A percentile compares a stretch with the other conserved stretches of the same genome.
Evolutionary conservation across 2,797 vertebrate genomes (phyloP).

Genomic region (Numenius phaeopus): DNA sequence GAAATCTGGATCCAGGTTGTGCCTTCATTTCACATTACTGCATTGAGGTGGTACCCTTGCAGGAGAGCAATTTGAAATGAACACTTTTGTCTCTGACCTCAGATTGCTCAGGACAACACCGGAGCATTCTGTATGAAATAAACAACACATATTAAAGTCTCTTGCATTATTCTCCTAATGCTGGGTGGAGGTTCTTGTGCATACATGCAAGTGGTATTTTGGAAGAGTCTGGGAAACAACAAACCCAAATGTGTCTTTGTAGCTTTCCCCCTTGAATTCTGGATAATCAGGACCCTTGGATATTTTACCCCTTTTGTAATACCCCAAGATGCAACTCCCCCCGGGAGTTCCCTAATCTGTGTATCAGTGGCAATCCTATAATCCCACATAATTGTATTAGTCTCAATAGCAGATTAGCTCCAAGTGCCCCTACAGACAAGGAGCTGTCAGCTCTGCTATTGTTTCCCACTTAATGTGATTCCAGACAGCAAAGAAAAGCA

Average conservation of each 20-base stretch:
- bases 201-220: not conserved
- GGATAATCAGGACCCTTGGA: not conserved
- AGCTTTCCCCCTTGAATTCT: conserved; percentile 24
- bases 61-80: not conserved
- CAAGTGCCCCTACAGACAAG: conserved; percentile 81
- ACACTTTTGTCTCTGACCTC: not conserved
- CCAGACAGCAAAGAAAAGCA: conserved; percentile 76
- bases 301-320: conserved; percentile 41
- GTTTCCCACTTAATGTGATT: conserved; percentile 85
- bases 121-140: not conserved
- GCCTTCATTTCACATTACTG: not conserved
- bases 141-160: not conserved
- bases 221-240: not conserved
- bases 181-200: not conserved
- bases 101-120: not conserved
- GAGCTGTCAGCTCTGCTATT: conserved; percentile 81
- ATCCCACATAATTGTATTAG: conserved; percentile 84
- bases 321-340: conserved; percentile 1
- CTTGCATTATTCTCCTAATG: not conserved
- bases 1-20: not conserved
- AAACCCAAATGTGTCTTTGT: not conserved
- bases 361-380: conserved; percentile 77
- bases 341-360: conserved; percentile 74
- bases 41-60: not conserved
- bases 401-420: conserved; percentile 83